Conservation (phyloP, 2,797 vertebrate genomes). For the Sparus aurata region DNA sequence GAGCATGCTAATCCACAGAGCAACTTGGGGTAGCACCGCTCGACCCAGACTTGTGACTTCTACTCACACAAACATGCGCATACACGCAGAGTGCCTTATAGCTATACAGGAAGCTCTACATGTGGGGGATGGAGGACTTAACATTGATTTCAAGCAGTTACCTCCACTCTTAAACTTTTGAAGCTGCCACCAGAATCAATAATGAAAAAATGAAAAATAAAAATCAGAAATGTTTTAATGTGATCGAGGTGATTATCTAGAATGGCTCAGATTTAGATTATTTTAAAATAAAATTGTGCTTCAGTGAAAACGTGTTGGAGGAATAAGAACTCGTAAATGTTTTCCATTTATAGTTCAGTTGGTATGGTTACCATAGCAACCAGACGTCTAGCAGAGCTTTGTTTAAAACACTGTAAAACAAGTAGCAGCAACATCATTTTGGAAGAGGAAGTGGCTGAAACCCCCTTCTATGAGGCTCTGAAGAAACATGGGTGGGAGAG, state of each 20-base stretch:
- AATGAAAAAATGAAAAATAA: neutral
- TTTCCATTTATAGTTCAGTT: neutral
- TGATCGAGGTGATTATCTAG: neutral
- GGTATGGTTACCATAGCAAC: constrained; percentile 1
- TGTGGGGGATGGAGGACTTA: constrained; percentile 15
- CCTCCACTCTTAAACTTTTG: neutral
- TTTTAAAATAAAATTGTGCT: neutral
- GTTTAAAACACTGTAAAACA: neutral
- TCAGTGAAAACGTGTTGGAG: neutral
- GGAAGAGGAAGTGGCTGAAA: neutral
- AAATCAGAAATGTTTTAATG: neutral
- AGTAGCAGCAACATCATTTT: neutral
- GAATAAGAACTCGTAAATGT: constrained; percentile 11
- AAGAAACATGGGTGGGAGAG: neutral
- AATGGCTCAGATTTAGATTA: neutral
- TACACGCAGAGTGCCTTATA: neutral
- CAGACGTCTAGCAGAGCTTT: constrained; percentile 5
- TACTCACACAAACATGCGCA: neutral
- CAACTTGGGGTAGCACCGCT: constrained; percentile 19
- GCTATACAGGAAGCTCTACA: constrained; percentile 38
- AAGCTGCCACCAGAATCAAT: constrained; percentile 6
- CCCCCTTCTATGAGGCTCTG: neutral
- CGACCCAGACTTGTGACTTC: constrained; percentile 53
- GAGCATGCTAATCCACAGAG: constrained; percentile 57
- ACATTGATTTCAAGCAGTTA: constrained; percentile 27